Evolutionary conservation across 2,113 vertebrate genomes (phyloP).

Genomic region (Tragelaphus strepsiceros): DNA sequence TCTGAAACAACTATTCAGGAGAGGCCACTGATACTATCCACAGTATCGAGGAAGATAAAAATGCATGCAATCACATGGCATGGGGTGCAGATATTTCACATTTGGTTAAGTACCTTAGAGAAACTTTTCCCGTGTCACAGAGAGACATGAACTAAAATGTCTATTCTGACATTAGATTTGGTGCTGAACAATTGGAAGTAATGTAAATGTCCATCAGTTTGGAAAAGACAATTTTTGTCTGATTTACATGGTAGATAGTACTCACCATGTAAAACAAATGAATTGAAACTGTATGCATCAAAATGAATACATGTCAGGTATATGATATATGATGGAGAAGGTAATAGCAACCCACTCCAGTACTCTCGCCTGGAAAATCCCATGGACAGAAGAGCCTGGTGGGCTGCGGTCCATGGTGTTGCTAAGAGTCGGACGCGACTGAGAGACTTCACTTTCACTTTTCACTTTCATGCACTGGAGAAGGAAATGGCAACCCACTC

Average conservation of each 20-base stretch:
- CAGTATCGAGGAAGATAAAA: not conserved
- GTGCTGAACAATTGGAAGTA: not conserved
- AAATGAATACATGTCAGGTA: not conserved
- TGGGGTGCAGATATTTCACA: not conserved
- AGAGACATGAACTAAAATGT: not conserved
- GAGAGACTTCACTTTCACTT: too few species aligned
- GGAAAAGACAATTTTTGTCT: not conserved
- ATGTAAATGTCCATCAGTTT: not conserved
- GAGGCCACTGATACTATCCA: not conserved
- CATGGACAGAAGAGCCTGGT: too few species aligned
- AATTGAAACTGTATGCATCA: not conserved
- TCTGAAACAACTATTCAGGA: not conserved
- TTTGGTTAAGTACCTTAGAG: not conserved
- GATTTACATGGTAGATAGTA: not conserved
- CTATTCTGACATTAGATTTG: not conserved
- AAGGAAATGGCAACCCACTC: too few species aligned
- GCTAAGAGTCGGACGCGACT: accelerated
- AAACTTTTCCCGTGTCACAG: not conserved
- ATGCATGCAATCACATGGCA: not conserved
- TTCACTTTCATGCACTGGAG: too few species aligned
- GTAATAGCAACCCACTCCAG: too few species aligned
- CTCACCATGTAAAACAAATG: not conserved
- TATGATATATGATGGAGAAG: not conserved
- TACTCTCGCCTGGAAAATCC: too few species aligned
- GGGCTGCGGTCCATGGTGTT: too few species aligned